Evolutionary conservation across 2,888 invertebrate species (phyloP).

Genomic region (Sepiola atlantica): DNA sequence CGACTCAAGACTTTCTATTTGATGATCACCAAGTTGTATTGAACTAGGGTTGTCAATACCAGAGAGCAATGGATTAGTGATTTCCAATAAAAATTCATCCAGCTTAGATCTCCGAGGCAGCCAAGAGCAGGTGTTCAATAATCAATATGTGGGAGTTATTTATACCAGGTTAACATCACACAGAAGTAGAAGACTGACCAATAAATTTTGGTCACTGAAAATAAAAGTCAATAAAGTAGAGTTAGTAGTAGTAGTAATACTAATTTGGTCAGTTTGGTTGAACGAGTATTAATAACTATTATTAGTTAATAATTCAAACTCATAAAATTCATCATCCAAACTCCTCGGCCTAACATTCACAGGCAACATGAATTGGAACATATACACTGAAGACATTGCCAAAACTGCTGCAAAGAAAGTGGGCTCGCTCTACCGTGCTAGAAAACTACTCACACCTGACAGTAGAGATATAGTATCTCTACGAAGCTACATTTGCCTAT

Average conservation of each 20-base stretch:
- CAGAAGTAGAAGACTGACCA: not conserved
- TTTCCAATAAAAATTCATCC: conserved; percentile 14
- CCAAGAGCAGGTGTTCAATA: conserved; percentile 32
- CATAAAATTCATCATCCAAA: too few species aligned
- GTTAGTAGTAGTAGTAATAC: not conserved
- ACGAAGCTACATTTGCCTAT: too few species aligned
- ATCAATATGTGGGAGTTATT: not conserved
- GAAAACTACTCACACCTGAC: too few species aligned
- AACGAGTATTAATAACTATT: not conserved
- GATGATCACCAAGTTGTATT: conserved; percentile 7
- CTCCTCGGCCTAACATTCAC: too few species aligned
- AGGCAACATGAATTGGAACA: too few species aligned
- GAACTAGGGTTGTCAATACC: not conserved
- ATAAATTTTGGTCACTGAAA: not conserved
- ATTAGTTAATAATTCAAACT: too few species aligned
- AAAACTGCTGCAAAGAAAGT: too few species aligned
- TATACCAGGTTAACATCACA: not conserved
- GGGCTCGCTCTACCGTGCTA: too few species aligned
- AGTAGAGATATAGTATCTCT: too few species aligned
- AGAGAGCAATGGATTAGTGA: not conserved
- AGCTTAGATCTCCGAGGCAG: not conserved
- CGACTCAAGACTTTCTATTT: not conserved
- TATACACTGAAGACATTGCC: too few species aligned
- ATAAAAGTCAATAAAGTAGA: not conserved
- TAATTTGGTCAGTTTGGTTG: not conserved